Evolutionary conservation across 2,113 vertebrate species (phyloP).

Genomic region (Globicephala melas): DNA sequence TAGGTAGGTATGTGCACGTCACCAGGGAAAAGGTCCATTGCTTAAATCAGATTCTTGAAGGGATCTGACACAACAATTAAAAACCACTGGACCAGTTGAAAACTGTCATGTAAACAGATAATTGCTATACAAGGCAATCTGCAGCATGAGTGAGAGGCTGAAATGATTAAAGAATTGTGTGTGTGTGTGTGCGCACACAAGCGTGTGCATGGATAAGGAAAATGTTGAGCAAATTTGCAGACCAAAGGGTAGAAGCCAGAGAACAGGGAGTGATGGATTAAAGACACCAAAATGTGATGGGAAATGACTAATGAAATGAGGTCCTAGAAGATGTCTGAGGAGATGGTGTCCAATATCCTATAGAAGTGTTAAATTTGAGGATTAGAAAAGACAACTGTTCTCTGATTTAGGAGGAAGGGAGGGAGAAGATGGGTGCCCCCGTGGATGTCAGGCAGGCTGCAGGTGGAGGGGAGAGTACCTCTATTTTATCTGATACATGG

Average conservation of each 20-base stretch:
- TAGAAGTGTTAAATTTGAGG: not conserved
- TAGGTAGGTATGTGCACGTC: not conserved
- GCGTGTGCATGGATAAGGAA: not conserved
- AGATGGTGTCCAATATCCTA: not conserved
- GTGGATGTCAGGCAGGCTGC: not conserved
- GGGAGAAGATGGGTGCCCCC: not conserved
- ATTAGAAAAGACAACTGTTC: not conserved
- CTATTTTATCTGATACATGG: not conserved
- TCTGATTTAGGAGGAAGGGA: not conserved
- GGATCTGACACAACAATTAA: not conserved
- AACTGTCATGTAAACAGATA: conserved; percentile 55
- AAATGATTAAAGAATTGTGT: conserved; percentile 26
- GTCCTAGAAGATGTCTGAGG: not conserved
- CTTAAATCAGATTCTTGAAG: conserved; percentile 34
- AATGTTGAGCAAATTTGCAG: not conserved
- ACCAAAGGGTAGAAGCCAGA: not conserved
- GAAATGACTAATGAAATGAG: not conserved
- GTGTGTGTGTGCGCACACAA: fast-evolving
- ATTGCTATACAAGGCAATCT: conserved; percentile 55
- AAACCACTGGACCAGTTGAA: conserved; percentile 12
- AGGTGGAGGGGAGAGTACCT: not conserved
- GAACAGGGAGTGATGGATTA: not conserved
- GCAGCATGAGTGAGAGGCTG: conserved; percentile 19
- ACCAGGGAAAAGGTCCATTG: not conserved
- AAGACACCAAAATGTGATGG: not conserved